Percentiles rank a stretch among this genome's conserved stretches.
phyloP scores from a whole-genome alignment of 1,140 invertebrate genomes.

The Monomorium pharaonis region DNA sequence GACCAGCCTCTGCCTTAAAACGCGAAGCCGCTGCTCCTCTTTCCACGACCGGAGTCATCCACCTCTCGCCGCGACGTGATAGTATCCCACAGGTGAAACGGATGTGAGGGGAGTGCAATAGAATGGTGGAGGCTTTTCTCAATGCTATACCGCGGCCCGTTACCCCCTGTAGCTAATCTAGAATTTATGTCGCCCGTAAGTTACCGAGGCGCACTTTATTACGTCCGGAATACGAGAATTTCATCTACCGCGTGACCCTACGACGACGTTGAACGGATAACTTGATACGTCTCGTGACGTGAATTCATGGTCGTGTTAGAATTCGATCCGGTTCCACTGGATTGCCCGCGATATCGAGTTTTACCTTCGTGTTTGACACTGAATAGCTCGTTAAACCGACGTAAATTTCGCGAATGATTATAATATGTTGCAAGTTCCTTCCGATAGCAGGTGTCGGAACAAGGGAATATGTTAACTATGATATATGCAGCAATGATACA shows the following conservation, averaged over 20 bases:
- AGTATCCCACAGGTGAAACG: slow-evolving; percentile 23
- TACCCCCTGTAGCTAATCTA: slow-evolving; percentile 41
- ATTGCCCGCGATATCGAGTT: slow-evolving; percentile 18
- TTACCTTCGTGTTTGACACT: not conserved
- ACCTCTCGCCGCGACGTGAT: not conserved
- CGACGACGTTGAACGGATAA: slow-evolving; percentile 34
- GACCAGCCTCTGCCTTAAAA: slow-evolving; percentile 33
- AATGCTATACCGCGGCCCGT: slow-evolving; percentile 24
- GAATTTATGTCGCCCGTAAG: slow-evolving; percentile 63
- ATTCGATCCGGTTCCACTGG: slow-evolving; percentile 14
- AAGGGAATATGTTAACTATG: not conserved
- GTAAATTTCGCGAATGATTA: not conserved
- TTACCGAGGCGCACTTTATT: slow-evolving; percentile 46
- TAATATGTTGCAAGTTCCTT: not conserved
- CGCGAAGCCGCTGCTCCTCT: not conserved
- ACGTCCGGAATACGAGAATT: slow-evolving; percentile 58
- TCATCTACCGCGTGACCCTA: slow-evolving; percentile 20
- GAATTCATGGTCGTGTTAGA: slow-evolving; percentile 55
- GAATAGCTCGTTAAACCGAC: not conserved
- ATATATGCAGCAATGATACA: too few relatives aligned
- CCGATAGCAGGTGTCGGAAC: not conserved
- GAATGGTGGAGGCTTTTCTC: slow-evolving; percentile 3
- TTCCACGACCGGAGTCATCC: slow-evolving; percentile 32
- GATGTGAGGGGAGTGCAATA: slow-evolving; percentile 15
- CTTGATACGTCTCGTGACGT: not conserved